Base-by-base conservation (phyloP, 1,140 invertebrate genomes). In the Procambarus virginalis region DNA sequence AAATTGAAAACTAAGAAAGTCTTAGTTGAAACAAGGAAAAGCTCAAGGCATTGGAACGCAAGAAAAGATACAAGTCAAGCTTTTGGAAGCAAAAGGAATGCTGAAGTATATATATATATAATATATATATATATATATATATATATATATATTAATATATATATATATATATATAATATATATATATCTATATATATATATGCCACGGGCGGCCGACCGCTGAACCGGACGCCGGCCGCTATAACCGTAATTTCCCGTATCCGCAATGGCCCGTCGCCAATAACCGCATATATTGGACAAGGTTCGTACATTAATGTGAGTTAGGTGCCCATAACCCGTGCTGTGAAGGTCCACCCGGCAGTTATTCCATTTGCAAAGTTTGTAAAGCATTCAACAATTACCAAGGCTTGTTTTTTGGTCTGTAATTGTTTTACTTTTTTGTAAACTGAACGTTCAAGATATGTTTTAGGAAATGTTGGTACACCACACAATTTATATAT, bases 401-500 rank as follows among this genome's bases (percentile, higher is more conserved):
- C 68, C 20, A 10, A 17, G 12, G 51, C 22, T 9, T 34, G 22
- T 73, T 73, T 34, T n/a, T 73, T 14, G 68, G n/a, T 73, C 8
- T 2, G 22, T 73, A 8, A 73, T 73, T 73, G 20, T 20, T 17
- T 64, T 64, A 55, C 34, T 34, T 34, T 55, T 55, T 55, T 55
- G 51, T 9, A 55, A 8, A 55, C 51, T 55, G 12, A 9, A 12
- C 51, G 51, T 8, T 79, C 20, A 20, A 79, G 20, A 45, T 49
- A 79, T 46, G 10, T 46, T 81, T 34, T 34, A 0, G 1, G 0
- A 1, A 34, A 34, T 34, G 34, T 34, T 81, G 51, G 60, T 3
- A n/a, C n/a, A n/a, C n/a, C 55, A 81, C n/a, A 81, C 55, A 34
- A 1, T 34, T 1, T 81, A 81, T 81, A 81, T 81, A 81, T 81